These are phyloP conservation scores for Apamea monoglypha DNA, from an alignment of 2,888 invertebrate genomes.

Conservation along the genomic window DNA sequence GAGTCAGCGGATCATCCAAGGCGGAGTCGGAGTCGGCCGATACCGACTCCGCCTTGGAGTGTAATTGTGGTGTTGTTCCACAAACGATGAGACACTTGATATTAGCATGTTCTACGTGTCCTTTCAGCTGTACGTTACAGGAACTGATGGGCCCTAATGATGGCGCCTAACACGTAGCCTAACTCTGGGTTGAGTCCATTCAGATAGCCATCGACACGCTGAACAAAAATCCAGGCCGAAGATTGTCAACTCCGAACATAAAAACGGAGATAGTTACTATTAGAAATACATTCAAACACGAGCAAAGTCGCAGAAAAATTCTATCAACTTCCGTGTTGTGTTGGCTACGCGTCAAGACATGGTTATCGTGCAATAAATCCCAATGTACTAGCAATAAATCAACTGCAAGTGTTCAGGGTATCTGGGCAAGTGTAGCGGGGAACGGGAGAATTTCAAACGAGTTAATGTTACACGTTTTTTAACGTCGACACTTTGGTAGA, in stretches of 20 bases:
- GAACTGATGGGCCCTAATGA: too few relatives aligned
- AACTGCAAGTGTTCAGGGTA: slow-evolving; percentile 23
- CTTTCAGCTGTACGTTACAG: too few relatives aligned
- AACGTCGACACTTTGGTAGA: neutral
- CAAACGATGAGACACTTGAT: too few relatives aligned
- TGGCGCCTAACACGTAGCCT: too few relatives aligned
- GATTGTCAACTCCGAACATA: neutral
- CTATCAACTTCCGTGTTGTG: slow-evolving; percentile 21
- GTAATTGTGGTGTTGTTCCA: too few relatives aligned
- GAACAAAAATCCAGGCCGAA: too few relatives aligned
- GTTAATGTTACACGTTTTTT: neutral
- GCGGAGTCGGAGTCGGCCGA: too few relatives aligned
- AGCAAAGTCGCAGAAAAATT: neutral
- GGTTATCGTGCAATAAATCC: slow-evolving; percentile 49
- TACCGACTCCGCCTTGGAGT: too few relatives aligned
- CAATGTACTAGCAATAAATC: slow-evolving; percentile 51
- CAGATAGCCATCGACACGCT: too few relatives aligned
- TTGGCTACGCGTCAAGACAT: slow-evolving; percentile 42
- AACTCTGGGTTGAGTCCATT: too few relatives aligned
- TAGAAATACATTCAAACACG: neutral
- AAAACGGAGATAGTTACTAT: neutral
- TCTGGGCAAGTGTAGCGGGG: neutral
- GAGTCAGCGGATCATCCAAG: too few relatives aligned
- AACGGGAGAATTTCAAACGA: slow-evolving; percentile 6
- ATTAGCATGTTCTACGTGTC: too few relatives aligned